phyloP scores from a whole-genome alignment of 1,140 invertebrate species.

The Lordiphosa stackelbergi region DNA sequence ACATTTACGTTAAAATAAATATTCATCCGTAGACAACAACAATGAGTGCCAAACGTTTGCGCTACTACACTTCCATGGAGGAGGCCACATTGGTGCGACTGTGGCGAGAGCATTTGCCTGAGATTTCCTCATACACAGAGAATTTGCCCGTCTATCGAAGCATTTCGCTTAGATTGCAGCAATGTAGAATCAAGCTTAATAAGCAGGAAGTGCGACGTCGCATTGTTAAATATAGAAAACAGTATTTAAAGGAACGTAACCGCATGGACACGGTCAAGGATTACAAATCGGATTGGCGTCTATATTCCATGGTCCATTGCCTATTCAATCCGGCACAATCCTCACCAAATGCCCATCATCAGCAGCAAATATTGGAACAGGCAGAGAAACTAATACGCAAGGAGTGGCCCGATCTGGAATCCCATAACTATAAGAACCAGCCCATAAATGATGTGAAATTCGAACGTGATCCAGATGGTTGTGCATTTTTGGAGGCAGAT shows the following conservation, averaged over 20 bases:
- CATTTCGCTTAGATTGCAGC: constrained; percentile 39
- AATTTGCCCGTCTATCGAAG: constrained; percentile 56
- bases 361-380: constrained; percentile 16
- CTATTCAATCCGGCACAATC: constrained; percentile 28
- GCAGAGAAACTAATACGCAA: constrained; percentile 17
- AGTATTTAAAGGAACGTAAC: constrained; percentile 43
- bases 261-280: constrained; percentile 16
- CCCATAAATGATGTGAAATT: constrained; percentile 15
- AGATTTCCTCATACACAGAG: constrained; percentile 44
- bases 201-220: constrained; percentile 66
- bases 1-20: constrained; percentile 13
- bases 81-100: constrained; percentile 47
- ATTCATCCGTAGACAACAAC: neutral
- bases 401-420: constrained; percentile 24
- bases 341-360: neutral
- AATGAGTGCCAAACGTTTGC: constrained; percentile 29
- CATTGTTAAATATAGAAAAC: constrained; percentile 55
- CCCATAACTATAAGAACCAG: neutral
- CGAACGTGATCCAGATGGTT: constrained; percentile 29
- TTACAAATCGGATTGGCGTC: constrained; percentile 44
- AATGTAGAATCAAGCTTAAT: constrained; percentile 47
- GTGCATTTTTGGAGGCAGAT: constrained; percentile 43
- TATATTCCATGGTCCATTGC: constrained; percentile 45
- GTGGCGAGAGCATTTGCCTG: constrained; percentile 46
- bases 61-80: constrained; percentile 65